phyloP scores from a whole-genome alignment of 2,797 vertebrate genomes.

The Gorsachius magnificus region DNA sequence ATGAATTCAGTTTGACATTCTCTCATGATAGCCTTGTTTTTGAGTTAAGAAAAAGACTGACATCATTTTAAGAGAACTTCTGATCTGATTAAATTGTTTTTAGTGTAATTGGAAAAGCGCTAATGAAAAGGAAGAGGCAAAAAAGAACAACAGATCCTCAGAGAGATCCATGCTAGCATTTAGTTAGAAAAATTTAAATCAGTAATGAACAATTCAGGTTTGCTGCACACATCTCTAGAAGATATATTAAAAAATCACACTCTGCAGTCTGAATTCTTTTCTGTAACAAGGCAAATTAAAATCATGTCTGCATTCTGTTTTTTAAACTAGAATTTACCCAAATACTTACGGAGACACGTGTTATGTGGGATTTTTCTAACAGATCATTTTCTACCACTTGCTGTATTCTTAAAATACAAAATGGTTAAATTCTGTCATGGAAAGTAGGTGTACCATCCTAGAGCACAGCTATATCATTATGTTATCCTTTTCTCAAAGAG shows the following conservation, averaged over 20 bases:
- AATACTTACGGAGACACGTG: neutral
- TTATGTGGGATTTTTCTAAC: neutral
- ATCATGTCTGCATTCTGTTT: neutral
- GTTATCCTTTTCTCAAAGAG: neutral
- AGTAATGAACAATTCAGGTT: conserved; percentile 30
- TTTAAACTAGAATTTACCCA: neutral
- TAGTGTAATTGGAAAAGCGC: neutral
- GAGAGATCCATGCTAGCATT: neutral
- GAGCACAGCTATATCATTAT: neutral
- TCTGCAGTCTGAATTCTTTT: neutral
- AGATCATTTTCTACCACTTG: neutral
- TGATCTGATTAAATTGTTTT: neutral
- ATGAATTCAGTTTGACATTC: neutral
- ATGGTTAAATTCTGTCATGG: neutral
- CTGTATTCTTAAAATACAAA: neutral
- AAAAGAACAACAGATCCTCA: conserved; percentile 26
- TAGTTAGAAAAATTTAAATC: conserved; percentile 39
- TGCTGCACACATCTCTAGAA: neutral
- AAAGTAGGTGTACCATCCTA: neutral
- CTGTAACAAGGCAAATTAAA: neutral
- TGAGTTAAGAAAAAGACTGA: neutral
- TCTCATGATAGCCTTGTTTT: neutral
- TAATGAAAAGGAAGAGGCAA: conserved; percentile 20
- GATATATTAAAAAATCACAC: neutral
- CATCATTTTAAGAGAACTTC: conserved; percentile 18